A percentile compares a stretch with the other conserved stretches of the same genome.
phyloP scores from a whole-genome alignment of 2,888 invertebrate species.

The Shargacucullia verbasci region DNA sequence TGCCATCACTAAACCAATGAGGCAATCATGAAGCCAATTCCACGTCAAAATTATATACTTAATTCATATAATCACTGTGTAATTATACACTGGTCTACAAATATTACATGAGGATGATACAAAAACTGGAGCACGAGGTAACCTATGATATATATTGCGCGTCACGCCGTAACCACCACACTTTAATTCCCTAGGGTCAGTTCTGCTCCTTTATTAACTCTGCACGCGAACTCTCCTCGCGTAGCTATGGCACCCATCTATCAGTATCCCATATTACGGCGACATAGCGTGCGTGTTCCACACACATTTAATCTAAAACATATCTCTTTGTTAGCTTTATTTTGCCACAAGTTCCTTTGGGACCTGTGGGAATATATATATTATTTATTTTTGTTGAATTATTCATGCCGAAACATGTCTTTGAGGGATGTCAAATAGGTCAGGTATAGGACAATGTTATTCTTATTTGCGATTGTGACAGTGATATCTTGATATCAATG shows the following conservation, averaged over 20 bases:
- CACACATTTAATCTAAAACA: conserved; percentile 35
- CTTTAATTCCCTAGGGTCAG: background rate
- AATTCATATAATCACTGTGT: too few species aligned
- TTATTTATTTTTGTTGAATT: conserved; percentile 43
- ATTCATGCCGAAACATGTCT: conserved; percentile 39
- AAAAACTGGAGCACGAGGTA: background rate
- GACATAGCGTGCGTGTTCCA: conserved; percentile 4
- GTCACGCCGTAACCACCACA: conserved; percentile 1
- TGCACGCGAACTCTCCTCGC: conserved; percentile 8
- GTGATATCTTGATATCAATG: conserved; percentile 12
- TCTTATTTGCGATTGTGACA: background rate
- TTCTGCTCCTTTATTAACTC: conserved; percentile 2
- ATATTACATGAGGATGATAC: too few species aligned
- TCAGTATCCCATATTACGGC: conserved; percentile 15
- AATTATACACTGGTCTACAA: too few species aligned
- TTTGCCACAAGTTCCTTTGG: conserved; percentile 28
- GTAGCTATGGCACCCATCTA: conserved; percentile 11
- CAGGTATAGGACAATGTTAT: conserved; percentile 10
- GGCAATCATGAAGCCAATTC: too few species aligned
- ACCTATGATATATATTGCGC: background rate
- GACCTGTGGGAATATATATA: conserved; percentile 30
- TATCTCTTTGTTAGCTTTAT: conserved; percentile 31
- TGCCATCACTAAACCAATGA: too few species aligned
- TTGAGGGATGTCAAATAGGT: conserved; percentile 30
- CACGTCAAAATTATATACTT: too few species aligned